Evolutionary conservation across 2,888 invertebrate genomes (phyloP).

Genomic region (Synanthedon tipuliformis): DNA sequence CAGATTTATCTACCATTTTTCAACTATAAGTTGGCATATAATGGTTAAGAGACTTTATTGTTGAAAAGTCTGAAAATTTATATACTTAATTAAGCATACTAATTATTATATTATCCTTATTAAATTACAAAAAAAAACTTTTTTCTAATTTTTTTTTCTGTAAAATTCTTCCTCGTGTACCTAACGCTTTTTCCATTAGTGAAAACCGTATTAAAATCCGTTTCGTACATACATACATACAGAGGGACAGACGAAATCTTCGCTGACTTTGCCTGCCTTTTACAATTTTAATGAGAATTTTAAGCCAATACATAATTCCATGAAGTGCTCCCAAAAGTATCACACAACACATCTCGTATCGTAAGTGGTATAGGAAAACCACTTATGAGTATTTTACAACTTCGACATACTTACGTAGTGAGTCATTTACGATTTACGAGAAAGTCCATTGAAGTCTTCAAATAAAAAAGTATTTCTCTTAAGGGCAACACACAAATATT

Average conservation of each 20-base stretch:
- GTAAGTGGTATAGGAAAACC: constrained; percentile 15
- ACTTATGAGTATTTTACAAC: constrained; percentile 37
- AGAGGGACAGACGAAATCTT: too few relatives aligned
- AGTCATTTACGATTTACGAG: constrained; percentile 39
- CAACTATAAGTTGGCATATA: too few relatives aligned
- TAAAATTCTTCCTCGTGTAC: too few relatives aligned
- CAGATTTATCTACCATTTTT: background rate
- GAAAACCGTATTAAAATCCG: too few relatives aligned
- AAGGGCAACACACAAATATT: constrained; percentile 1
- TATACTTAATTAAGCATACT: too few relatives aligned
- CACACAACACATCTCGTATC: constrained; percentile 8
- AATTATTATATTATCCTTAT: too few relatives aligned
- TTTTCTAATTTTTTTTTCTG: too few relatives aligned
- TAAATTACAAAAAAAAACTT: too few relatives aligned
- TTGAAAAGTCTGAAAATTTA: too few relatives aligned
- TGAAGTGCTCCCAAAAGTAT: constrained; percentile 13
- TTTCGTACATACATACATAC: too few relatives aligned
- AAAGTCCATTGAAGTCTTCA: constrained; percentile 26
- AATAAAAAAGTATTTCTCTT: constrained; percentile 10
- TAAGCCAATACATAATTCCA: background rate
- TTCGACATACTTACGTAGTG: constrained; percentile 44
- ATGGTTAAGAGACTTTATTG: too few relatives aligned
- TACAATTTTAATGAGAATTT: background rate
- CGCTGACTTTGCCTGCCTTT: background rate
- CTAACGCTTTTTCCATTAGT: too few relatives aligned